Evolutionary conservation across 2,888 invertebrate genomes (phyloP), one percentile per base, ranked within the genome.

Genomic region (Tinea semifulvella): DNA sequence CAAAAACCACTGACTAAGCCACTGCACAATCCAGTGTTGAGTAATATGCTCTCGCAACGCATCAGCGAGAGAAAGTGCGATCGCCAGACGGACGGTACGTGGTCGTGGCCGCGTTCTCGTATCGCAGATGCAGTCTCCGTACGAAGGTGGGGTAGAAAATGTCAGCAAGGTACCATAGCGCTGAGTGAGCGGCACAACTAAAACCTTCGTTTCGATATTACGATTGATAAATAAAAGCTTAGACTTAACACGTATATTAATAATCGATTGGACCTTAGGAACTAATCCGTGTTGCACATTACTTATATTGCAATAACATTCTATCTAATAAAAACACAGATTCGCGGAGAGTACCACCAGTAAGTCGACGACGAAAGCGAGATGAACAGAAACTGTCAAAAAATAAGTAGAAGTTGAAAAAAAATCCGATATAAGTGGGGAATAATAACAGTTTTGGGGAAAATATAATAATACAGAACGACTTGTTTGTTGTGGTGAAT

Each of bases 21-120:
- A 35, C 67, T 69, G 63, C 67, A 68, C 70, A 66, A 68, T 62
- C 56, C 52, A 36, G 18, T 58, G 58, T 76, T 74, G 68, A 67
- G 70, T 71, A 74, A 75, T 63, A 56, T 53, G 54, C 49, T 61
- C 63, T 60, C 58, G 60, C 65, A 62, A 64, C 63, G 65, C 68
- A 73, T 71, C 68, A 63, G 60, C 65, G 61, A 67, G 76, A 72
- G 79, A 77, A 79, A 77, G 77, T 77, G 58, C 57, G 65, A 67
- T 60, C 36, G 18, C 54, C 62, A 67, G 61, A 50, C 49, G 36
- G 53, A 55, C 52, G 55, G 63, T 63, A 61, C 60, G 65, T 59
- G 61, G 56, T 51, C 56, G 56, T 55, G 55, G 14, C 56, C 53
- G 56, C 42, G 47, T 47, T 54, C 54, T 40, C 56, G 52, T 50